A percentile compares a stretch with the other conserved stretches of the same genome.
phyloP scores from a whole-genome alignment of 2,888 invertebrate species.

The Hirtodrosophila cameraria region DNA sequence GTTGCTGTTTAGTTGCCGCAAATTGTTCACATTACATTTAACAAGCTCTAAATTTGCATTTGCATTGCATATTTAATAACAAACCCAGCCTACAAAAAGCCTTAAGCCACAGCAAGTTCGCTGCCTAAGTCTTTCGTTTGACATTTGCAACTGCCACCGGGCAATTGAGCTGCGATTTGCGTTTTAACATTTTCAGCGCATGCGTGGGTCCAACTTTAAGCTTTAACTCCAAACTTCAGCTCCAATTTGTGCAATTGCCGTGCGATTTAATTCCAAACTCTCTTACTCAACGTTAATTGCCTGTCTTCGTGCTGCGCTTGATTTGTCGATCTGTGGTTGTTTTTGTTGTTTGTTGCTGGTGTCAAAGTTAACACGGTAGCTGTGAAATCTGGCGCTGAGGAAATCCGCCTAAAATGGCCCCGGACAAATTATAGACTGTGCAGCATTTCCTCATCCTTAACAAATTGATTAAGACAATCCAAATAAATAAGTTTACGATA shows the following conservation, averaged over 20 bases:
- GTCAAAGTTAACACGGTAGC: constrained; percentile 78
- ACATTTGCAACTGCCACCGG: constrained; percentile 63
- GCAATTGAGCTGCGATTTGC: constrained; percentile 26
- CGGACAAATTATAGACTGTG: constrained; percentile 53
- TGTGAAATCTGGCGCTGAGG: constrained; percentile 73
- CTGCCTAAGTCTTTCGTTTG: constrained; percentile 74
- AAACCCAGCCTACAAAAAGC: constrained; percentile 6
- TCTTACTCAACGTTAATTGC: constrained; percentile 61
- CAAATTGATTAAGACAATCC: constrained; percentile 76
- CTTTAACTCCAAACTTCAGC: neutral
- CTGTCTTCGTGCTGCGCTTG: constrained; percentile 44
- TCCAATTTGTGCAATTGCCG: constrained; percentile 65
- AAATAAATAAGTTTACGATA: constrained; percentile 68
- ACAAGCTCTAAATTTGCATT: constrained; percentile 69
- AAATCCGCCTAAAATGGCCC: constrained; percentile 58
- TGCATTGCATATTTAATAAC: constrained; percentile 73
- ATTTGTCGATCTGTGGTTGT: constrained; percentile 14
- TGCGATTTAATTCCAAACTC: constrained; percentile 50
- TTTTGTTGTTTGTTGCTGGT: constrained; percentile 56
- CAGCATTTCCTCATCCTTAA: constrained; percentile 72
- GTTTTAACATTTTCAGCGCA: constrained; percentile 53
- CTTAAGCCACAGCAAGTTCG: constrained; percentile 61
- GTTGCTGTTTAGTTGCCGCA: constrained; percentile 47
- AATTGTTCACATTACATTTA: constrained; percentile 75
- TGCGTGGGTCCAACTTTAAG: constrained; percentile 57